phyloP scores from a whole-genome alignment of 2,797 vertebrate genomes.

The Chanos chanos region DNA sequence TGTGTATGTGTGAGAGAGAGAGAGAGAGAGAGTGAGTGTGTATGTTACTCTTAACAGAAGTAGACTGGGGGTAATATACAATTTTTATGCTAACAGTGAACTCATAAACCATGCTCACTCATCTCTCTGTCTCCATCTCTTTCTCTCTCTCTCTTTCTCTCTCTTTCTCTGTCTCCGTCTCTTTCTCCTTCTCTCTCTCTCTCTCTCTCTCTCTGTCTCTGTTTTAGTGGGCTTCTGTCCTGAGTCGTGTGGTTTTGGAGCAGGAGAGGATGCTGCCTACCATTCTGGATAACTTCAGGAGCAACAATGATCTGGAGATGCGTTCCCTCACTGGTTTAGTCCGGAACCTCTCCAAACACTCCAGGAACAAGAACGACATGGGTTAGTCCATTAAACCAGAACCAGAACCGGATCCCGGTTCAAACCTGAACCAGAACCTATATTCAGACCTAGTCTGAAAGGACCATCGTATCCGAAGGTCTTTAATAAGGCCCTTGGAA shows the following conservation, averaged over 20 bases:
- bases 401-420: no score
- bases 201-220: background rate
- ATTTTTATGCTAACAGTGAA: no score
- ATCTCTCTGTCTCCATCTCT: no score
- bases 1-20: background rate
- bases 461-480: no score
- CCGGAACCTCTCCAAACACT: conserved; percentile 86
- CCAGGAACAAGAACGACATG: conserved; percentile 82
- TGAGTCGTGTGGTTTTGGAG: conserved; percentile 84
- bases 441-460: no score
- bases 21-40: background rate
- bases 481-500: no score
- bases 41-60: no score
- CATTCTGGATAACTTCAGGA: conserved; percentile 74
- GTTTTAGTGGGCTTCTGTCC: conserved; percentile 83
- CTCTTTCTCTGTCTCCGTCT: background rate
- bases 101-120: no score
- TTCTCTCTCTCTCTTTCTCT: background rate
- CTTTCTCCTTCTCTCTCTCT: background rate
- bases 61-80: no score
- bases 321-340: conserved; percentile 87
- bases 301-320: conserved; percentile 75
- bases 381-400: conserved; percentile 84
- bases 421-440: no score
- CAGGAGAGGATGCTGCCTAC: conserved; percentile 82